Conservation (phyloP, 2,113 vertebrate species). For the Equus quagga region DNA sequence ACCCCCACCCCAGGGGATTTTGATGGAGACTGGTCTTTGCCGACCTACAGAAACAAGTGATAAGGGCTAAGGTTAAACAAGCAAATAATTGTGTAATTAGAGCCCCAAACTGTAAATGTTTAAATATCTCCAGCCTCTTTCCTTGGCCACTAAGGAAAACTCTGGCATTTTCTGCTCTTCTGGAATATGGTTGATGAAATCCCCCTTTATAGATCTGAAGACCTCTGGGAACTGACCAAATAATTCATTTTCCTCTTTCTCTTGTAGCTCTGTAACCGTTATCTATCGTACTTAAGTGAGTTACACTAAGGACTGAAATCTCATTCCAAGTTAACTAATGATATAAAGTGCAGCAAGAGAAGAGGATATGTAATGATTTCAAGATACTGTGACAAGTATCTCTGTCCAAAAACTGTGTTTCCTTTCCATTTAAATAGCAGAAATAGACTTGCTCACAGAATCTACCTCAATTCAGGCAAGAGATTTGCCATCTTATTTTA, state of each 20-base stretch:
- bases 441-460: neutral
- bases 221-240: neutral
- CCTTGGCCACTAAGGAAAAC: neutral
- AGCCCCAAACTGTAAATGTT: neutral
- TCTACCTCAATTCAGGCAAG: neutral
- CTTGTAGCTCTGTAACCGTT: neutral
- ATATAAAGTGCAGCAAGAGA: neutral
- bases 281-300: neutral
- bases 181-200: neutral
- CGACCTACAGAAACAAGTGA: neutral
- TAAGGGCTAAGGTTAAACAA: neutral
- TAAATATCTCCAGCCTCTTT: neutral
- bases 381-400: neutral
- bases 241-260: neutral
- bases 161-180: neutral
- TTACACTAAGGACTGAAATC: neutral
- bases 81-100: neutral
- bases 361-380: neutral
- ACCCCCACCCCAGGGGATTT: neutral
- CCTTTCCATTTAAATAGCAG: neutral
- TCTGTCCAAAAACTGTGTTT: neutral
- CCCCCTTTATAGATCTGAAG: neutral
- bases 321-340: neutral
- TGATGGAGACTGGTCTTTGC: neutral
- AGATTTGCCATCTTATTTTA: neutral